Conservation (phyloP, 2,888 invertebrate genomes). For the Sphaeridia pumilis region DNA sequence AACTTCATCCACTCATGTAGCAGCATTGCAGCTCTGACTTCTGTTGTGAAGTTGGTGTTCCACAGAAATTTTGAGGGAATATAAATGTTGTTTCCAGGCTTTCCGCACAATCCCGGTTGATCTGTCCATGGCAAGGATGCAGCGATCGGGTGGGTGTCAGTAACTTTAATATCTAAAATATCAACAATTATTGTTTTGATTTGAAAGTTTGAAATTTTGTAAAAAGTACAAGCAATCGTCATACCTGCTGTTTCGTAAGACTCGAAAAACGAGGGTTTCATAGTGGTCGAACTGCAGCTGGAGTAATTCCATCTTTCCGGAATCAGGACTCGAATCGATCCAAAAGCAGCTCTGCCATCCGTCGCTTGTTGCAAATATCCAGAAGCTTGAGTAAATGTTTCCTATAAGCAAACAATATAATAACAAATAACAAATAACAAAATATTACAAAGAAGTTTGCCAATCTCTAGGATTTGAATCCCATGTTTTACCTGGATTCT, state of each 20-base stretch:
- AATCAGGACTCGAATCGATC: slow-evolving; percentile 48
- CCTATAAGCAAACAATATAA: slow-evolving; percentile 40
- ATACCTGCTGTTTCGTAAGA: slow-evolving; percentile 3
- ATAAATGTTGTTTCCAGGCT: slow-evolving; percentile 48
- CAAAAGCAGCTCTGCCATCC: slow-evolving; percentile 46
- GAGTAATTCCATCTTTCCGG: slow-evolving; percentile 45
- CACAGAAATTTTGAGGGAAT: slow-evolving; percentile 36
- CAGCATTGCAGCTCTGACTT: slow-evolving; percentile 38
- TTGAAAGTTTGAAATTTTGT: not conserved
- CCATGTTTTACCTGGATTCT: slow-evolving; percentile 2
- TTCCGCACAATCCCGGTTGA: slow-evolving; percentile 50
- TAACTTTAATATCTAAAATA: slow-evolving; percentile 26
- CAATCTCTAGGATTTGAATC: not conserved
- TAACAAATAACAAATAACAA: too few relatives aligned
- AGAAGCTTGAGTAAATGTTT: slow-evolving; percentile 46
- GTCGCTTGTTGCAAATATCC: slow-evolving; percentile 47
- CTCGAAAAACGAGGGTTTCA: not conserved
- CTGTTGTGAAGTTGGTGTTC: not conserved
- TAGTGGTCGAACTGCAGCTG: slow-evolving; percentile 1
- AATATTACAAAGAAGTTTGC: too few relatives aligned
- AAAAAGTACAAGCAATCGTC: slow-evolving; percentile 11
- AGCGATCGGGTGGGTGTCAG: slow-evolving; percentile 33
- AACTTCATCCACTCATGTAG: slow-evolving; percentile 55
- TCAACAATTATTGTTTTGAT: not conserved
- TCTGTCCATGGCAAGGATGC: slow-evolving; percentile 47